Percentiles rank a stretch among this genome's conserved stretches.
Conservation (phyloP, 2,888 invertebrate species). For the Dicycla oo region DNA sequence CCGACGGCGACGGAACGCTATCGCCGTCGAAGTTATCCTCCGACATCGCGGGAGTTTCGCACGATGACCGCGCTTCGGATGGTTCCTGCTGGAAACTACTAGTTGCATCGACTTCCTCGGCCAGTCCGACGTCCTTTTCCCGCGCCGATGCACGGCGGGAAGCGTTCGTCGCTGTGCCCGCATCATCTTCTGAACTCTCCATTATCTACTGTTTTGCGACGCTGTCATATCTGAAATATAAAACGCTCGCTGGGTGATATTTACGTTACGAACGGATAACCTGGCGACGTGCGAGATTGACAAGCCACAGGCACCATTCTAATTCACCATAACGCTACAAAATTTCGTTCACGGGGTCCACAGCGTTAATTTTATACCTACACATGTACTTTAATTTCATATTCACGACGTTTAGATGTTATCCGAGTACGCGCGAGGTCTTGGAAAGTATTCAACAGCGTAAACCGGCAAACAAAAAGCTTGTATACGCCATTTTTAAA, state of each 20-base stretch:
- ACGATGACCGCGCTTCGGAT: slow-evolving; percentile 78
- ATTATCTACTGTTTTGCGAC: slow-evolving; percentile 90
- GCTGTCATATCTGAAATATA: slow-evolving; percentile 90
- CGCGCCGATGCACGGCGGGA: slow-evolving; percentile 90
- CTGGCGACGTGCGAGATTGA: slow-evolving; percentile 90
- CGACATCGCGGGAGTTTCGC: slow-evolving; percentile 84
- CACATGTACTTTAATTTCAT: slow-evolving; percentile 90
- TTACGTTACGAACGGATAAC: slow-evolving; percentile 89
- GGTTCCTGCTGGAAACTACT: slow-evolving; percentile 80
- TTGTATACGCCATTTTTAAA: slow-evolving; percentile 92
- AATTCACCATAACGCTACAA: slow-evolving; percentile 90
- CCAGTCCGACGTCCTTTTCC: slow-evolving; percentile 87
- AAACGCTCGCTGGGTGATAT: slow-evolving; percentile 88
- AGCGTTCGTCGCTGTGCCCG: slow-evolving; percentile 89
- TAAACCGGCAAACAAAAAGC: slow-evolving; percentile 92
- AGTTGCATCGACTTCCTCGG: slow-evolving; percentile 85
- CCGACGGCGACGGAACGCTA: slow-evolving; percentile 87
- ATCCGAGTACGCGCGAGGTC: slow-evolving; percentile 82
- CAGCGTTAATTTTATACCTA: slow-evolving; percentile 88
- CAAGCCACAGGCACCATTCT: slow-evolving; percentile 90
- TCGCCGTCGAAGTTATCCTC: slow-evolving; percentile 87
- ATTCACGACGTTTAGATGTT: slow-evolving; percentile 87
- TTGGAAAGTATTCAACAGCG: slow-evolving; percentile 88
- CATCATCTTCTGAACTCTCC: slow-evolving; percentile 90
- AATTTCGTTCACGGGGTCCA: slow-evolving; percentile 87